phyloP scores from a whole-genome alignment of 2,888 invertebrate species.

The Tachina lurida region DNA sequence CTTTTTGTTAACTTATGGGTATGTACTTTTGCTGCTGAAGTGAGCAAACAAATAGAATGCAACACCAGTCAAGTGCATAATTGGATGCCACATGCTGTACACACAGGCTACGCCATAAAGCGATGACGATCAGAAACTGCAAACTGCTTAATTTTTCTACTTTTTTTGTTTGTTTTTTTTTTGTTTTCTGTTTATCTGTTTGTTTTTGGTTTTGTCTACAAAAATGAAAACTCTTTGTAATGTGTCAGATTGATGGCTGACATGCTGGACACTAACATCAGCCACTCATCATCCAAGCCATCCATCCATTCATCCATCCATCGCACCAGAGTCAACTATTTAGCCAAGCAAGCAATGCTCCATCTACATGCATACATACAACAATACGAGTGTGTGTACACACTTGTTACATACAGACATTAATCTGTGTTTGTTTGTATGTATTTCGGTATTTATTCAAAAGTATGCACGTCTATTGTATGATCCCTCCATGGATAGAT shows the following conservation, averaged over 20 bases:
- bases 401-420: background rate
- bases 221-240: conserved; percentile 66
- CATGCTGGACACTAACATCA: conserved; percentile 72
- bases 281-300: conserved; percentile 68
- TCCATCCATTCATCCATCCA: conserved; percentile 28
- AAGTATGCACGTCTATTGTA: conserved; percentile 53
- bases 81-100: conserved; percentile 69
- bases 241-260: conserved; percentile 72
- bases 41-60: conserved; percentile 72
- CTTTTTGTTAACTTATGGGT: conserved; percentile 65
- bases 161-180: conserved; percentile 17
- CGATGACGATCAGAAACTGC: conserved; percentile 26
- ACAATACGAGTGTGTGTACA: background rate
- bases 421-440: background rate
- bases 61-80: conserved; percentile 72
- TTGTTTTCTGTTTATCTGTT: conserved; percentile 23
- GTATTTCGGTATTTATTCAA: conserved; percentile 30
- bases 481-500: conserved; percentile 51
- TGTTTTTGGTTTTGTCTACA: conserved; percentile 63
- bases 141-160: conserved; percentile 52
- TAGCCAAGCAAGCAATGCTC: conserved; percentile 11
- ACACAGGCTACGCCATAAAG: conserved; percentile 22
- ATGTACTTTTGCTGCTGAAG: conserved; percentile 70
- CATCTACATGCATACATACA: conserved; percentile 2
- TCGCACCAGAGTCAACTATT: conserved; percentile 1